phyloP scores from a whole-genome alignment of 2,113 vertebrate genomes.

The Narcine bancroftii region DNA sequence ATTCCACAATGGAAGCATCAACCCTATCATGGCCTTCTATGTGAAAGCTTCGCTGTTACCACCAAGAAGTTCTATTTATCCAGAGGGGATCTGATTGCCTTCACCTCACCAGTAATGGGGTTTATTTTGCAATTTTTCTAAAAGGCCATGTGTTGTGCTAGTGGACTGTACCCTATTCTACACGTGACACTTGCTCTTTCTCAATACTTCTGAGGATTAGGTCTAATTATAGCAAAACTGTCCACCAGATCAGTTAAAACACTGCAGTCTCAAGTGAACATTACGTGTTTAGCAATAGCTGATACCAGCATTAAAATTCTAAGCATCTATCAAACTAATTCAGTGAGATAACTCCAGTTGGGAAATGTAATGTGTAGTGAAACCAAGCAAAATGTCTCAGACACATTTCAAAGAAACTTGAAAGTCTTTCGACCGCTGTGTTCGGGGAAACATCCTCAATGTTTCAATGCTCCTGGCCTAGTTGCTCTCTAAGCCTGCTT shows the following conservation, averaged over 20 bases:
- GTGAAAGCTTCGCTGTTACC: neutral
- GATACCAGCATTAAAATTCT: neutral
- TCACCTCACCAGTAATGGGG: neutral
- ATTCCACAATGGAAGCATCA: neutral
- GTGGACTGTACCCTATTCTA: neutral
- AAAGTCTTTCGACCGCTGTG: no score
- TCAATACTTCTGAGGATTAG: neutral
- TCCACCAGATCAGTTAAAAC: neutral
- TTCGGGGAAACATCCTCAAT: no score
- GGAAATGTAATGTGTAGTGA: neutral
- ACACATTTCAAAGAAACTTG: no score
- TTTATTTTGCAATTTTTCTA: neutral
- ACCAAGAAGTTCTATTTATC: neutral
- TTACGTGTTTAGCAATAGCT: neutral
- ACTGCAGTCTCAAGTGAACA: no score
- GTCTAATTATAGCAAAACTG: neutral
- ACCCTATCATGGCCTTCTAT: neutral
- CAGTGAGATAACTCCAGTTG: no score
- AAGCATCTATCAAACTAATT: neutral
- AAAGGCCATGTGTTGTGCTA: neutral
- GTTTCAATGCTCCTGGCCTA: no score
- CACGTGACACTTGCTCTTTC: neutral
- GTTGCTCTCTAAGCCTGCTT: no score
- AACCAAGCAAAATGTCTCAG: neutral
- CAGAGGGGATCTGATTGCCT: neutral